Base-by-base conservation (phyloP, 2,113 vertebrate species). In the Brachyhypopomus occidentalis region DNA sequence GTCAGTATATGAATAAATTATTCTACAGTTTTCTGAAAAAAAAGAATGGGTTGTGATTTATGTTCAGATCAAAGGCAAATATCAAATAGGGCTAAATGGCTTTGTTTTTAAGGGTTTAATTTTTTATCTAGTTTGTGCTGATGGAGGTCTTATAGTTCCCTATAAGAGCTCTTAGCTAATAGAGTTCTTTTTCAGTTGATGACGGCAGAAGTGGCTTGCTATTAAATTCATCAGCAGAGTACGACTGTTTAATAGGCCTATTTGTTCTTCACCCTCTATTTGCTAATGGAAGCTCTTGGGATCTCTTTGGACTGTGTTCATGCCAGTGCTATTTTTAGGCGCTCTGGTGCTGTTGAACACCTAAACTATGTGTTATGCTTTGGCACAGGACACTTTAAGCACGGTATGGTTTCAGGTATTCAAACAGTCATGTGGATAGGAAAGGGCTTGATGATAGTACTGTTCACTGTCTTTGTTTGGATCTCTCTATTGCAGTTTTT, bases 301-400 rank as follows among this genome's bases (percentile, higher is more conserved):
- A 87, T 87, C 45, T 75, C 75, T 85, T 73, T 88, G 78, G 86
- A 84, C 41, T 52, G 12, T 52, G 22, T 20, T 74, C 77, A 84
- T 82, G 34, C 4, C 38, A 11, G 70, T 55, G 82, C 87, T 76
- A 82, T 88, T 88, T 91, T 89, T 89, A 88, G 85, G 75, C 60
- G 78, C 75, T 77, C 80, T 45, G 48, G 82, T 62, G 52, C 41
- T 62, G 72, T 86, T 74, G 86, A 73, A 56, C 70, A 73, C 72
- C 72, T 75, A 78, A 88, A 86, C 88, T 89, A 89, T 89, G 84
- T 84, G 52, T 84, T 83, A 74, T 80, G 80, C 66, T 75, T 85
- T 83, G 86, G 78, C 89, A 84, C 23, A 79, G 34, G 59, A n/a
- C 23, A 72, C 75, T 30, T 23, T 22, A 84, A 86, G 73, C 85